Evolutionary conservation across 2,888 invertebrate species (phyloP), one percentile per base, ranked within the genome.

Genomic region (Aquatica leii): DNA sequence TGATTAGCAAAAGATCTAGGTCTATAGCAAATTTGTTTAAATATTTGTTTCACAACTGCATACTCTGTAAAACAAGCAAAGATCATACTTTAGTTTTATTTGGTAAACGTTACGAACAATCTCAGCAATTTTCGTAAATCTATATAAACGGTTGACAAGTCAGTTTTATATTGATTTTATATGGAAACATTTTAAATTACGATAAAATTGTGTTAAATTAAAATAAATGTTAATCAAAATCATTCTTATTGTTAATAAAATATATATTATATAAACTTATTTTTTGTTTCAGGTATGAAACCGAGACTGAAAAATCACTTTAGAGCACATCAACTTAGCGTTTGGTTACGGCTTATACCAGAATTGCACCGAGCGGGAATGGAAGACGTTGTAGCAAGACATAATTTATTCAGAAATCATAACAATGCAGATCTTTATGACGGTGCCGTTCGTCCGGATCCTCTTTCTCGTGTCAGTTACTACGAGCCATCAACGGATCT

Each of bases 261-360:
- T n/a, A n/a, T n/a, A n/a, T n/a, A n/a, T n/a, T n/a, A n/a, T n/a
- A n/a, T n/a, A n/a, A n/a, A n/a, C 4, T 50, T 50, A 3, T 24
- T 20, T 50, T 31, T 50, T 78, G 68, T 81, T 82, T 0, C 86
- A 97, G 97, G 95, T 71, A 89, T 92, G 87, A 95, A 95, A 78
- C 94, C 96, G 0, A 89, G 92, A 65, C 88, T 95, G 82, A 94
- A 94, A 79, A 95, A 95, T 80, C 97, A 97, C 83, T 97, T 94
- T 83, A 87, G 97, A 51, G 95, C 97, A 1, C 96, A 97, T 82
- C 95, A 97, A 78, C 86, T 97, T 52, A 96, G 97, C 49, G 94
- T 97, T 46, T 98, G 98, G 98, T 83, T 97, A 6, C 91, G 97
- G 4, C 86, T 97, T 5, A 93, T 98, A 49, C 97, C 97, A 0